phyloP scores from a whole-genome alignment of 2,113 vertebrate species.

The Myiagra hebetior region DNA sequence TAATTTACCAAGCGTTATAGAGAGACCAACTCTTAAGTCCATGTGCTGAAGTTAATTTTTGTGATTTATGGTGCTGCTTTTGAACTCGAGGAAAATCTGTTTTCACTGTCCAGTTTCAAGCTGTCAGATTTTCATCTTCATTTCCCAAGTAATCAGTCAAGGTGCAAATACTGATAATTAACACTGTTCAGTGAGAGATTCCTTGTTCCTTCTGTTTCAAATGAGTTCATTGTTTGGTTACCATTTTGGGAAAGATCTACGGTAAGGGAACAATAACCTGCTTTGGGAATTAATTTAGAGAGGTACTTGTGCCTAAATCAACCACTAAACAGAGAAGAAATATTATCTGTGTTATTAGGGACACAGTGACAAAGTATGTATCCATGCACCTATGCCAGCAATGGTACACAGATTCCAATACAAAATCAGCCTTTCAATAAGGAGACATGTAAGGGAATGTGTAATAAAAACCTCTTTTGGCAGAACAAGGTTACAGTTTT shows the following conservation, averaged over 20 bases:
- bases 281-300: conserved; percentile 54
- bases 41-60: conserved; percentile 28
- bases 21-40: not conserved
- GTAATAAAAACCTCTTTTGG: not conserved
- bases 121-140: conserved; percentile 40
- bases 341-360: not conserved
- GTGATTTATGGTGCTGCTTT: conserved; percentile 59
- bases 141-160: conserved; percentile 59
- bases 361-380: not conserved
- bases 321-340: not conserved
- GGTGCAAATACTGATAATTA: conserved; percentile 57
- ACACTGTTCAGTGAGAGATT: not conserved
- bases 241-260: conserved; percentile 19
- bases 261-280: conserved; percentile 30
- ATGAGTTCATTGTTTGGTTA: conserved; percentile 13
- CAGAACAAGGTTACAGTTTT: not conserved
- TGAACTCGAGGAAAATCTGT: conserved; percentile 49
- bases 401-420: not conserved
- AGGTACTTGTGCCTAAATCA: conserved; percentile 6
- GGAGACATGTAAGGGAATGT: not conserved
- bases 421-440: not conserved
- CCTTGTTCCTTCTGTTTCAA: not conserved
- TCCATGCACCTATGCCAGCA: accelerated
- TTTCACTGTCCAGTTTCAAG: conserved; percentile 53
- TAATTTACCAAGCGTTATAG: not conserved